These are phyloP conservation scores for Neodiprion fabricii DNA, from an alignment of 1,140 invertebrate genomes.

Conservation along the genomic window DNA sequence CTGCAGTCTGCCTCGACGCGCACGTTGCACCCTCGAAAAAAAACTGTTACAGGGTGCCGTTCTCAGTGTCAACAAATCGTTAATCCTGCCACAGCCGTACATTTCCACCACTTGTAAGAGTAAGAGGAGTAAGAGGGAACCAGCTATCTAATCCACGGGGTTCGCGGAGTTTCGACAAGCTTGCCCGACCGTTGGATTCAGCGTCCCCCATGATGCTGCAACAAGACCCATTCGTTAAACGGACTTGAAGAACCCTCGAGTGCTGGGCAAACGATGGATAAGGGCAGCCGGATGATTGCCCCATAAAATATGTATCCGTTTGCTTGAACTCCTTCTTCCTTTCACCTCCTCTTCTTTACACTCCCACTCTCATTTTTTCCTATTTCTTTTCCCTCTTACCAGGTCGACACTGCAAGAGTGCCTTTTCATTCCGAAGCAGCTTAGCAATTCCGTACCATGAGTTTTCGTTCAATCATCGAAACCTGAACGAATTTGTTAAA, in stretches of 20 bases:
- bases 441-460: too few species aligned
- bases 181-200: too few species aligned
- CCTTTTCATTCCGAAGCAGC: too few species aligned
- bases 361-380: constrained; percentile 14
- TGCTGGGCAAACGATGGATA: constrained; percentile 59
- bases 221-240: not conserved
- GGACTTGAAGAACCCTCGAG: constrained; percentile 32
- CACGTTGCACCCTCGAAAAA: not conserved
- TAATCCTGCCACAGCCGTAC: not conserved
- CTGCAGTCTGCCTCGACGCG: not conserved
- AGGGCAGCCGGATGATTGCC: constrained; percentile 56
- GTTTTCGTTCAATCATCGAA: too few species aligned
- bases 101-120: not conserved
- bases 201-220: too few species aligned
- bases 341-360: constrained; percentile 25
- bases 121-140: too few species aligned
- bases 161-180: too few species aligned
- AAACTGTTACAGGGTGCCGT: not conserved
- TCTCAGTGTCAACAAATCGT: not conserved
- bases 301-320: constrained; percentile 60
- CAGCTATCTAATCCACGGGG: too few species aligned
- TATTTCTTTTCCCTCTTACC: constrained; percentile 16
- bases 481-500: too few species aligned
- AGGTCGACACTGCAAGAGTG: constrained; percentile 6
- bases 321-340: constrained; percentile 42